Base-by-base conservation (phyloP, 1,140 invertebrate species). In the Euwallacea similis region DNA sequence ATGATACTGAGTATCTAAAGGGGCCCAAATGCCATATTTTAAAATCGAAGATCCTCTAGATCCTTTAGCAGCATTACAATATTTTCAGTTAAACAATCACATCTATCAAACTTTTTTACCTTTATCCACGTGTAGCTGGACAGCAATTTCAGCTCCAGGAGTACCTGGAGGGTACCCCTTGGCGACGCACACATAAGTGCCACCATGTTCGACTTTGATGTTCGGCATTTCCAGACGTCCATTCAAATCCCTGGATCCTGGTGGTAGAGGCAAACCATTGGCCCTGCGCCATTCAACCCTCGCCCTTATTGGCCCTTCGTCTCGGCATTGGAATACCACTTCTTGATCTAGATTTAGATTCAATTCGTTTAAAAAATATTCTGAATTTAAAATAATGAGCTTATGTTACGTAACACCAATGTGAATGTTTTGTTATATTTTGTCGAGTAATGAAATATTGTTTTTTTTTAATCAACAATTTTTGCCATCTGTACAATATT, bases 311-410 rank as follows among this genome's bases (percentile, higher is more conserved):
- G 86, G 85, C 65, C 95, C 91, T 84, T 96, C 93, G 81, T 97
- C 95, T 74, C 94, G 89, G 79, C 94, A 96, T 83, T 93, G 91
- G 84, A 96, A 94, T 7, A 95, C 93, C 8, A 95, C 94, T 83
- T 96, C 94, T 55, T 91, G 88, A 82, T 91, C 94, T 95, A 82
- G 41, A 74, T 62, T 0, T 4, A 33, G 21, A 33, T 33, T 33
- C 21, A 33, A 33, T 33, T 33, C 21, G 21, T 33, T 33, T 33
- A 33, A 33, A 33, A 33, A 33, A 2, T 33, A 4, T 33, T 1
- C 4, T 33, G 21, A 33, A 33, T 33, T 1, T 33, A 33, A 33
- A 33, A 33, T 33, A 33, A 33, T 33, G 21, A 33, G 4, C 21
- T 33, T 33, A 33, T 4, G 21, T 33, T 33, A 33, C 21, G 21